Evolutionary conservation across 2,888 invertebrate species (phyloP).

Genomic region (Caenorhabditis parvicauda): DNA sequence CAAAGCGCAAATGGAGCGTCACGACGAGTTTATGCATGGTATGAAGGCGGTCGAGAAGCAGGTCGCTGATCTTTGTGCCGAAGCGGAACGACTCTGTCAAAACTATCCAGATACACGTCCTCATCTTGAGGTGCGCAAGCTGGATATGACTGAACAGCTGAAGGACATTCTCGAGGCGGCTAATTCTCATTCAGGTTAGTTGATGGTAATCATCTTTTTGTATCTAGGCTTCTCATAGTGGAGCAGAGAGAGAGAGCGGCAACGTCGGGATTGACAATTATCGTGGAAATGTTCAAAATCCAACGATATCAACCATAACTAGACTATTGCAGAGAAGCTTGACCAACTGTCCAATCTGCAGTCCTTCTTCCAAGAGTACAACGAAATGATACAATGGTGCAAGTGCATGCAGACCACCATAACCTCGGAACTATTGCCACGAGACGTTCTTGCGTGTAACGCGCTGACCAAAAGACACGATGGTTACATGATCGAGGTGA

Average conservation of each 20-base stretch:
- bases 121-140: slow-evolving; percentile 83
- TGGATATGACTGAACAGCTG: slow-evolving; percentile 85
- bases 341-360: slow-evolving; percentile 87
- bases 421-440: slow-evolving; percentile 81
- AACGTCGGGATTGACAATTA: too few relatives aligned
- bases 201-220: too few relatives aligned
- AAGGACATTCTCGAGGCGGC: slow-evolving; percentile 77
- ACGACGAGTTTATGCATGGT: slow-evolving; percentile 85
- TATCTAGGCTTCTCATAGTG: too few relatives aligned
- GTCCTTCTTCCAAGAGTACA: slow-evolving; percentile 87
- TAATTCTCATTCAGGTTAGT: slow-evolving; percentile 72
- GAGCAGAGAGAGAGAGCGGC: too few relatives aligned
- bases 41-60: slow-evolving; percentile 85
- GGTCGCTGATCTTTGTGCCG: slow-evolving; percentile 70
- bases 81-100: slow-evolving; percentile 75
- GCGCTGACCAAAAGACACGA: slow-evolving; percentile 79
- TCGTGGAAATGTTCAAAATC: too few relatives aligned
- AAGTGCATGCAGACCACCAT: slow-evolving; percentile 92
- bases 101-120: slow-evolving; percentile 93
- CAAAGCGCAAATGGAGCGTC: slow-evolving; percentile 75
- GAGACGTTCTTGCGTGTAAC: slow-evolving; percentile 85
- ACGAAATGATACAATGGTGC: slow-evolving; percentile 88
- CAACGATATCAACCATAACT: too few relatives aligned
- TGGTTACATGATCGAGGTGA: slow-evolving; percentile 74
- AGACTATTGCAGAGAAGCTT: too few relatives aligned